phyloP scores from a whole-genome alignment of 2,888 invertebrate genomes.

The Girardia tigrina region DNA sequence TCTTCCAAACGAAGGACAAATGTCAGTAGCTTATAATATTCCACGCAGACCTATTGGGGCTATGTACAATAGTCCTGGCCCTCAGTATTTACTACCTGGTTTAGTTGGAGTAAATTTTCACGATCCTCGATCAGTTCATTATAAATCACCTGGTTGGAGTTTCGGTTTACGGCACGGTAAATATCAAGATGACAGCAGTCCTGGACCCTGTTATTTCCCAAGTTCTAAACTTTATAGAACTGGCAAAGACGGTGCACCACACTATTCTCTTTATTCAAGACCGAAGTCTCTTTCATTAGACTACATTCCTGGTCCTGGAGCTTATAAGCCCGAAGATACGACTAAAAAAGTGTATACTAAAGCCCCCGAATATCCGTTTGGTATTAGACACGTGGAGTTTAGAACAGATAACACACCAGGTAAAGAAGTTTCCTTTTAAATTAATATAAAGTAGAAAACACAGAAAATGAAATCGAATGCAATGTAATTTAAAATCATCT shows the following conservation, averaged over 20 bases:
- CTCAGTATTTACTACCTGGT: constrained; percentile 41
- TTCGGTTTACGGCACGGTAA: constrained; percentile 40
- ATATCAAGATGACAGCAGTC: constrained; percentile 37
- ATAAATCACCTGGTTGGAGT: constrained; percentile 39
- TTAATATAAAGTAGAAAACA: not conserved
- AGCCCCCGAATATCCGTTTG: constrained; percentile 46
- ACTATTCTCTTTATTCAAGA: constrained; percentile 44
- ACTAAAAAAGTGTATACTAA: constrained; percentile 41
- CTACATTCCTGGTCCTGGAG: constrained; percentile 47
- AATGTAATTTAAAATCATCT: no score
- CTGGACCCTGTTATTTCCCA: constrained; percentile 38
- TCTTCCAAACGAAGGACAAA: constrained; percentile 30
- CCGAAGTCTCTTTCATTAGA: constrained; percentile 39
- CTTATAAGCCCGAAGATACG: constrained; percentile 44
- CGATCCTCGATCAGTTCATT: constrained; percentile 41
- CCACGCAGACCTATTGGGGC: constrained; percentile 42
- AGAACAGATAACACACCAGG: constrained; percentile 47
- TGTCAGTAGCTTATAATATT: constrained; percentile 41
- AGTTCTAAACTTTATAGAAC: constrained; percentile 42
- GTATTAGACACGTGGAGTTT: constrained; percentile 42
- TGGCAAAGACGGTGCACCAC: constrained; percentile 46
- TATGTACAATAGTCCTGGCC: constrained; percentile 42
- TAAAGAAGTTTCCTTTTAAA: constrained; percentile 37
- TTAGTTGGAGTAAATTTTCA: constrained; percentile 40
- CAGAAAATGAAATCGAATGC: no score